A percentile compares a stretch with the other conserved stretches of the same genome.
Evolutionary conservation across 2,113 vertebrate genomes (phyloP).

Genomic region (Chunga burmeisteri): DNA sequence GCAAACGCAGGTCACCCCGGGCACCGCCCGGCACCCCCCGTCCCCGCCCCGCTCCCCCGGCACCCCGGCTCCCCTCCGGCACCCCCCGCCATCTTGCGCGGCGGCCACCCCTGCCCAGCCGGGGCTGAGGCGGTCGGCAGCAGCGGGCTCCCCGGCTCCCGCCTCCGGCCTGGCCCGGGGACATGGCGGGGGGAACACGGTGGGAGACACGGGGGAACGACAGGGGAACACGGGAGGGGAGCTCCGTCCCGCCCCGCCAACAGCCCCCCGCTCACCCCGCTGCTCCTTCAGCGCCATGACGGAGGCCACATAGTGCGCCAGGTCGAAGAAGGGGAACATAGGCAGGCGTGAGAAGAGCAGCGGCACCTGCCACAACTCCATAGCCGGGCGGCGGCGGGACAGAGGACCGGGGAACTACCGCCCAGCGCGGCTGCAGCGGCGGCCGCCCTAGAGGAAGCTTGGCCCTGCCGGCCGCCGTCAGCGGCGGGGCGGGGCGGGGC

Average conservation of each 20-base stretch:
- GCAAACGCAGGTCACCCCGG: no score
- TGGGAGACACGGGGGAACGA: neutral
- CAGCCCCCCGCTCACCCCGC: slow-evolving; percentile 80
- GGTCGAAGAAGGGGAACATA: slow-evolving; percentile 95
- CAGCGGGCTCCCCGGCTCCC: no score
- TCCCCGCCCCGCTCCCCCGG: neutral
- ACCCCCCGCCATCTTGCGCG: neutral
- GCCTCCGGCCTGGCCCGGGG: no score
- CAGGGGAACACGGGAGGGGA: no score
- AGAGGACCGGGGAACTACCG: no score
- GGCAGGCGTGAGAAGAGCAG: slow-evolving; percentile 81
- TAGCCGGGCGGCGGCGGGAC: neutral
- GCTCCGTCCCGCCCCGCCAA: neutral
- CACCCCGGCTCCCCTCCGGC: neutral
- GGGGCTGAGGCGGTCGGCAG: no score
- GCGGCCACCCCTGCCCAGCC: neutral
- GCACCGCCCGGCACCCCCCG: no score
- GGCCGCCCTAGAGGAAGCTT: neutral
- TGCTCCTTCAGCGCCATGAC: slow-evolving; percentile 86
- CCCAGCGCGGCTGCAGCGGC: neutral
- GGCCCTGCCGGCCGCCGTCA: neutral
- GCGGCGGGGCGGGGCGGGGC: neutral
- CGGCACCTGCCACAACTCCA: slow-evolving; percentile 71
- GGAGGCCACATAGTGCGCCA: slow-evolving; percentile 89
- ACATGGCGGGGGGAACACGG: neutral